Percentiles rank a stretch among this genome's conserved stretches.
phyloP scores from a whole-genome alignment of 2,113 vertebrate genomes.

The Hiodon tergisus region DNA sequence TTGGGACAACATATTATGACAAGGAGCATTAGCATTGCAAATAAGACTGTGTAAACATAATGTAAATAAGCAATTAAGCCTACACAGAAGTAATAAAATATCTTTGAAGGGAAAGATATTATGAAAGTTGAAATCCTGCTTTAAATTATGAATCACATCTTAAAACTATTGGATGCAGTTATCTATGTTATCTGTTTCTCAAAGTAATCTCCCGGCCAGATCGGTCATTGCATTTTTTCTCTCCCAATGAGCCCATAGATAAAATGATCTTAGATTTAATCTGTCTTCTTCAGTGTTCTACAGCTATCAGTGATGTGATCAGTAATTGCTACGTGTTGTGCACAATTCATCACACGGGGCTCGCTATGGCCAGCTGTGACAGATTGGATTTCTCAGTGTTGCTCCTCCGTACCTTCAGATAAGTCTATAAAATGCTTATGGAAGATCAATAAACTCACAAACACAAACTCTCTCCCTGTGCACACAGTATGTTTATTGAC shows the following conservation, averaged over 20 bases:
- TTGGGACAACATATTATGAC: too few species aligned
- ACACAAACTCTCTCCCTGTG: background rate
- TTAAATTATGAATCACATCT: background rate
- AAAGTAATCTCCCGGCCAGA: background rate
- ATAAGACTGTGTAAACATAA: too few species aligned
- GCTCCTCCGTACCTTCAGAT: slow-evolving; percentile 3
- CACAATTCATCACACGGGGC: slow-evolving; percentile 38
- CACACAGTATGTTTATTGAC: too few species aligned
- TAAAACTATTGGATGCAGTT: background rate
- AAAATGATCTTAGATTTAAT: slow-evolving; percentile 58
- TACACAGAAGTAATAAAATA: too few species aligned
- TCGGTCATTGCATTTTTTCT: background rate
- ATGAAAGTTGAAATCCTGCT: background rate
- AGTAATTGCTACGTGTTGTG: slow-evolving; percentile 66
- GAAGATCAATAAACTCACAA: slow-evolving; percentile 7
- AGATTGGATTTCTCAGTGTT: slow-evolving; percentile 1
- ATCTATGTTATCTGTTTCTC: background rate
- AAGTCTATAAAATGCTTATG: background rate
- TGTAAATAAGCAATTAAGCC: too few species aligned
- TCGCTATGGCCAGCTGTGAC: background rate
- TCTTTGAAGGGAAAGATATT: background rate
- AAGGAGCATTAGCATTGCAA: too few species aligned
- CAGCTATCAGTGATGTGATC: slow-evolving; percentile 56
- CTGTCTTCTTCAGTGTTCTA: slow-evolving; percentile 30
- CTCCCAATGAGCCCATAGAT: slow-evolving; percentile 44